Percentiles rank a stretch among this genome's conserved stretches.
phyloP scores from a whole-genome alignment of 1,140 invertebrate species.

The Drosophila neocordata region DNA sequence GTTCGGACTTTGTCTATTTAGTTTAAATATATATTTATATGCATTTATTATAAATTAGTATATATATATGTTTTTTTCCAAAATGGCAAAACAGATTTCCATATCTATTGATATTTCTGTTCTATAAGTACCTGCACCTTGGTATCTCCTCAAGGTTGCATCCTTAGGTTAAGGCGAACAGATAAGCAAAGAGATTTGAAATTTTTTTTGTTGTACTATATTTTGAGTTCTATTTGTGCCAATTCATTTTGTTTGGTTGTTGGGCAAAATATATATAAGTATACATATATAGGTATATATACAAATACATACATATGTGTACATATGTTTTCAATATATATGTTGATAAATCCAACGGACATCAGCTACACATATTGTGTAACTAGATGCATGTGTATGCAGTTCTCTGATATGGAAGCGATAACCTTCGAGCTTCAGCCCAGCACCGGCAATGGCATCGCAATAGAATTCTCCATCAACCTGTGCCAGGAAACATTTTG shows the following conservation, averaged over 20 bases:
- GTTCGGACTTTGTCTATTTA: conserved; percentile 47
- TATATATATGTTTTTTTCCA: conserved; percentile 7
- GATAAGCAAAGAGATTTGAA: conserved; percentile 46
- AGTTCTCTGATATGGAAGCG: conserved; percentile 44
- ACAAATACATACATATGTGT: background rate
- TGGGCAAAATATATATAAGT: conserved; percentile 35
- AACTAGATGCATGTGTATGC: conserved; percentile 31
- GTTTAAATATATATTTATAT: background rate
- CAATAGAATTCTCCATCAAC: conserved; percentile 44
- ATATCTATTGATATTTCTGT: conserved; percentile 22
- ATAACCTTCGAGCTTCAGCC: conserved; percentile 51
- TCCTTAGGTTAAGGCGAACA: conserved; percentile 42
- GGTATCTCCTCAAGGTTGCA: conserved; percentile 53
- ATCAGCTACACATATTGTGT: conserved; percentile 6
- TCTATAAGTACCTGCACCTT: conserved; percentile 40
- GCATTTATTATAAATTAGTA: conserved; percentile 20
- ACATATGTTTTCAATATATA: background rate
- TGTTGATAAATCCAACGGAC: conserved; percentile 16
- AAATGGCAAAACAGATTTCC: conserved; percentile 12
- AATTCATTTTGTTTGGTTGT: conserved; percentile 24
- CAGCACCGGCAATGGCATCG: conserved; percentile 36
- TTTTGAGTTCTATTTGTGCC: conserved; percentile 28
- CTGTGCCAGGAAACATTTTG: conserved; percentile 70
- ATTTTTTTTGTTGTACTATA: conserved; percentile 15
- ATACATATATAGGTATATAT: conserved; percentile 19